A percentile compares a stretch with the other conserved stretches of the same genome.
Evolutionary conservation across 2,113 vertebrate species (phyloP).

Genomic region (Copsychus sechellarum): DNA sequence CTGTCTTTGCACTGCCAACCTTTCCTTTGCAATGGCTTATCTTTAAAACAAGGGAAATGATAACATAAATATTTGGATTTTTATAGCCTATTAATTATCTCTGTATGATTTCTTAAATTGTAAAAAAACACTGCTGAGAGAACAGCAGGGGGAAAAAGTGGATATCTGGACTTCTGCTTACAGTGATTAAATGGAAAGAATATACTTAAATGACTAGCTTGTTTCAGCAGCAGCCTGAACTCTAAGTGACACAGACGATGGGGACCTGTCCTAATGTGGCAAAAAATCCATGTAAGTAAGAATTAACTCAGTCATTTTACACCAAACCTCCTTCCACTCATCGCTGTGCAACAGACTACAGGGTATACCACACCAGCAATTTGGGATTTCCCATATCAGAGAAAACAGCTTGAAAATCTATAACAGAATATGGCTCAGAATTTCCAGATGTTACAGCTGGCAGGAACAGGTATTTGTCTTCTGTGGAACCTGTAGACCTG

Average conservation of each 20-base stretch:
- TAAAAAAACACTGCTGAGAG: background rate
- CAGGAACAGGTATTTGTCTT: background rate
- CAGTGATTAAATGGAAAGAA: background rate
- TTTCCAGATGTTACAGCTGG: background rate
- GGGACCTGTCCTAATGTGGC: background rate
- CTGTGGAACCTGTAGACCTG: background rate
- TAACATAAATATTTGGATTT: background rate
- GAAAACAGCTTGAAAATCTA: background rate
- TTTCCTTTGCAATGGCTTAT: constrained; percentile 11
- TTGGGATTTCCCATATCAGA: background rate
- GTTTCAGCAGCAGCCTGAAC: background rate
- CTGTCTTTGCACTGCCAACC: constrained; percentile 12
- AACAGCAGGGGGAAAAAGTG: background rate
- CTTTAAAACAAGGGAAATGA: constrained; percentile 23
- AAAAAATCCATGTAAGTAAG: background rate
- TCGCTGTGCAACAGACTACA: background rate
- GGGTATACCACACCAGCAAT: background rate
- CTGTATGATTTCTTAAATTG: constrained; percentile 7
- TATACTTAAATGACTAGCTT: background rate
- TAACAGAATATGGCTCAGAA: background rate
- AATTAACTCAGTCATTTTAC: background rate
- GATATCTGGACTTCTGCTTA: background rate
- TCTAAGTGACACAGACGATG: background rate
- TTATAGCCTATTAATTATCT: constrained; percentile 18
- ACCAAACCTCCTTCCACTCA: background rate